A percentile compares a stretch with the other conserved stretches of the same genome.
Evolutionary conservation across 2,888 invertebrate species (phyloP).

Genomic region (Hydroisotoma schaefferi): DNA sequence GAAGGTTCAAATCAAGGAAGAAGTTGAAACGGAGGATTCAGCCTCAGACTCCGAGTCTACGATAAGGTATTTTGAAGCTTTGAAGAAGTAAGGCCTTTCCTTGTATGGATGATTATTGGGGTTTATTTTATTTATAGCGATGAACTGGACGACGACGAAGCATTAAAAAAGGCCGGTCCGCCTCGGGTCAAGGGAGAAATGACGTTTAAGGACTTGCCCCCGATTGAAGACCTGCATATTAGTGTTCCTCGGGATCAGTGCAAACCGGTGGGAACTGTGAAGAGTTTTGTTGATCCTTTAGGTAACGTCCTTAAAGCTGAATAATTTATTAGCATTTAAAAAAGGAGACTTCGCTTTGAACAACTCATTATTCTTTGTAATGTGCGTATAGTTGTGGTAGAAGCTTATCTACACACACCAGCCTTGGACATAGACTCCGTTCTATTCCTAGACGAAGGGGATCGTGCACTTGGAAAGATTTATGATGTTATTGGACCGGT

Average conservation of each 20-base stretch:
- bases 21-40: conserved; percentile 27
- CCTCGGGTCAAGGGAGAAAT: conserved; percentile 58
- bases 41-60: conserved; percentile 28
- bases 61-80: too few relatives aligned
- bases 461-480: conserved; percentile 70
- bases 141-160: conserved; percentile 2
- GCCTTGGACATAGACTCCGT: conserved; percentile 82
- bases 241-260: conserved; percentile 72
- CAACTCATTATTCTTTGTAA: conserved; percentile 17
- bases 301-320: too few relatives aligned
- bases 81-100: neutral
- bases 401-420: conserved; percentile 67
- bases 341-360: too few relatives aligned
- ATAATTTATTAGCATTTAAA: neutral
- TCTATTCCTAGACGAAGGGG: conserved; percentile 76
- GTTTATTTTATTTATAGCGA: conserved; percentile 8
- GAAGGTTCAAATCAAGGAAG: conserved; percentile 7
- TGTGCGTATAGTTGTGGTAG: conserved; percentile 66
- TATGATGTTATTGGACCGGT: conserved; percentile 92
- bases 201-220: conserved; percentile 68
- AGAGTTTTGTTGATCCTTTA: conserved; percentile 68
- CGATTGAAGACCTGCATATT: conserved; percentile 75
- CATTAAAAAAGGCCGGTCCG: conserved; percentile 9
- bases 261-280: conserved; percentile 68
- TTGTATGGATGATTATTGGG: conserved; percentile 5